Conservation (phyloP, 2,797 vertebrate genomes). For the Trachops cirrhosus region DNA sequence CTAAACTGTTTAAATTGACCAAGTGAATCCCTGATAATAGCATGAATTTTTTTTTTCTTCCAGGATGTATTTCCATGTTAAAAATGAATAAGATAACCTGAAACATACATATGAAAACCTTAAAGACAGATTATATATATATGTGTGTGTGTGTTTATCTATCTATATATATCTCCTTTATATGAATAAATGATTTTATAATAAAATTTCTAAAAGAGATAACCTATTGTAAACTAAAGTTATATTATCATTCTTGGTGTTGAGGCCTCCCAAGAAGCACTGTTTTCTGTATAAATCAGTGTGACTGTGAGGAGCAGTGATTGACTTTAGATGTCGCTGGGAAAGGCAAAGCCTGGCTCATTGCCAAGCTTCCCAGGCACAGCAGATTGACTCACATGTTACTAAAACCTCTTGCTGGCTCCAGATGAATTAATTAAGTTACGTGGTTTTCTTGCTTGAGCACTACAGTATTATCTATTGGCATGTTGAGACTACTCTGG, state of each 20-base stretch:
- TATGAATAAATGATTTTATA: neutral
- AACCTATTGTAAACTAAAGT: neutral
- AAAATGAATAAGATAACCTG: slow-evolving; percentile 13
- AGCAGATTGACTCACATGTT: neutral
- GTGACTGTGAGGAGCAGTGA: neutral
- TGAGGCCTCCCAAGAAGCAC: neutral
- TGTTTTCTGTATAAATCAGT: neutral
- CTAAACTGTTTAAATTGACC: neutral
- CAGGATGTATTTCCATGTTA: neutral
- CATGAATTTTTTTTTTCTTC: slow-evolving; percentile 6
- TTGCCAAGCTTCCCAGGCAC: neutral
- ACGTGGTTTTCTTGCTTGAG: neutral
- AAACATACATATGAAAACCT: neutral
- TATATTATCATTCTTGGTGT: neutral
- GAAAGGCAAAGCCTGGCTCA: neutral
- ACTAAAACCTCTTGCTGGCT: neutral
- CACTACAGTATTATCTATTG: neutral
- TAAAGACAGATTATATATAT: neutral
- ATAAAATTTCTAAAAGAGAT: neutral
- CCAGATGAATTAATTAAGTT: neutral
- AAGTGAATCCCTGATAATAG: neutral
- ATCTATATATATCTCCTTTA: neutral
- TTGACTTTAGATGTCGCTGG: slow-evolving; percentile 21
- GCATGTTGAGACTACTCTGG: neutral
- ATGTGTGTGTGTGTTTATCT: neutral